phyloP scores from a whole-genome alignment of 2,888 invertebrate species.

The Polydrusus pterygomalis region DNA sequence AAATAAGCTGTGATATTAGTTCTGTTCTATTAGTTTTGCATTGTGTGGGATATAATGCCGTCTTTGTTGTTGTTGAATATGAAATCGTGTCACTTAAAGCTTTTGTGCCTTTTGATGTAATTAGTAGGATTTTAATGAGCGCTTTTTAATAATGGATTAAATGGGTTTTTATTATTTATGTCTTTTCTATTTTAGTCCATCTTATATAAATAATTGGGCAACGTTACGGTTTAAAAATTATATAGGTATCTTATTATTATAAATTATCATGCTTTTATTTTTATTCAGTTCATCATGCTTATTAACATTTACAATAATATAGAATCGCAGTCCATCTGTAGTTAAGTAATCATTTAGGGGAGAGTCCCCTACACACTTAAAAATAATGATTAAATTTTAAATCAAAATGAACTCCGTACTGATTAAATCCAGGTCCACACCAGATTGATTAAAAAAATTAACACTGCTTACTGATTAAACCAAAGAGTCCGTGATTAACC shows the following conservation, averaged over 20 bases:
- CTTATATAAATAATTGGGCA: slow-evolving; percentile 16
- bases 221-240: slow-evolving; percentile 5
- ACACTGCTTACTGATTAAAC: too few relatives aligned
- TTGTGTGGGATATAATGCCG: slow-evolving; percentile 49
- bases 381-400: too few relatives aligned
- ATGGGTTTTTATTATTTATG: slow-evolving; percentile 2
- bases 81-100: slow-evolving; percentile 43
- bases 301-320: too few relatives aligned
- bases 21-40: slow-evolving; percentile 62
- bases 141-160: slow-evolving; percentile 7
- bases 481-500: too few relatives aligned
- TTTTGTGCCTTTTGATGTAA: slow-evolving; percentile 33
- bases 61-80: slow-evolving; percentile 51
- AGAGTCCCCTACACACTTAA: too few relatives aligned
- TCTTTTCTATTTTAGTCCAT: background rate
- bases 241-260: slow-evolving; percentile 1
- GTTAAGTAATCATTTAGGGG: too few relatives aligned
- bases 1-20: slow-evolving; percentile 63
- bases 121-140: slow-evolving; percentile 32
- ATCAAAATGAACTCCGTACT: too few relatives aligned
- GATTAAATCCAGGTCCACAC: too few relatives aligned
- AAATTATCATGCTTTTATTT: background rate
- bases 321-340: too few relatives aligned
- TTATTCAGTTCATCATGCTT: background rate
- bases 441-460: too few relatives aligned